phyloP scores from a whole-genome alignment of 2,888 invertebrate species.

The Drosophila kambysellisi region DNA sequence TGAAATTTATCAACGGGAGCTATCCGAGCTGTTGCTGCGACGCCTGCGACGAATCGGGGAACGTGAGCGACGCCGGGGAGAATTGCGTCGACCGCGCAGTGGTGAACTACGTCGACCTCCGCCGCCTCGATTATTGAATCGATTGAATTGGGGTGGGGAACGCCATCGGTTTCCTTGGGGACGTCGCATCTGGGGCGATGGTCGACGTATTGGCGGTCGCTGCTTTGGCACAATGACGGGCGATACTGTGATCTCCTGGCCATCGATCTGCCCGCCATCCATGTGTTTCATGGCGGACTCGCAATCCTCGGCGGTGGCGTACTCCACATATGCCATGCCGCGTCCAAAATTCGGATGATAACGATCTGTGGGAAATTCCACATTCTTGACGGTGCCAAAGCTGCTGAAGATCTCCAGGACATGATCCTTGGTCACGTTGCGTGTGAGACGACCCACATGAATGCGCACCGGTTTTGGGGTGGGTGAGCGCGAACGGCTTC shows the following conservation, averaged over 20 bases:
- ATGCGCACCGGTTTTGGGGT: slow-evolving; percentile 96
- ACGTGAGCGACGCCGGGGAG: slow-evolving; percentile 84
- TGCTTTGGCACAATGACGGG: slow-evolving; percentile 93
- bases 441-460: slow-evolving; percentile 95
- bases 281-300: slow-evolving; percentile 99
- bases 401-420: slow-evolving; percentile 96
- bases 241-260: slow-evolving; percentile 97
- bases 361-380: slow-evolving; percentile 96
- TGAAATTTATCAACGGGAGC: slow-evolving; percentile 75
- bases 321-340: slow-evolving; percentile 98
- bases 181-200: slow-evolving; percentile 83
- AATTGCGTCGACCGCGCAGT: slow-evolving; percentile 72
- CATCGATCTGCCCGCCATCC: slow-evolving; percentile 99
- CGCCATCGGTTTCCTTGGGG: slow-evolving; percentile 84
- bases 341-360: slow-evolving; percentile 95
- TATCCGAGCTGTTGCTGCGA: slow-evolving; percentile 85
- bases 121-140: slow-evolving; percentile 83
- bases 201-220: slow-evolving; percentile 82
- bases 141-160: slow-evolving; percentile 83
- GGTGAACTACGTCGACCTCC: slow-evolving; percentile 80
- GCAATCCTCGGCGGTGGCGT: slow-evolving; percentile 96
- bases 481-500: slow-evolving; percentile 95
- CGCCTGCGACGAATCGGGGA: slow-evolving; percentile 84
- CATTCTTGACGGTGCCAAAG: slow-evolving; percentile 93
- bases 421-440: slow-evolving; percentile 96